Conservation (phyloP, 1,140 invertebrate genomes). For the Drosophila persimilis region DNA sequence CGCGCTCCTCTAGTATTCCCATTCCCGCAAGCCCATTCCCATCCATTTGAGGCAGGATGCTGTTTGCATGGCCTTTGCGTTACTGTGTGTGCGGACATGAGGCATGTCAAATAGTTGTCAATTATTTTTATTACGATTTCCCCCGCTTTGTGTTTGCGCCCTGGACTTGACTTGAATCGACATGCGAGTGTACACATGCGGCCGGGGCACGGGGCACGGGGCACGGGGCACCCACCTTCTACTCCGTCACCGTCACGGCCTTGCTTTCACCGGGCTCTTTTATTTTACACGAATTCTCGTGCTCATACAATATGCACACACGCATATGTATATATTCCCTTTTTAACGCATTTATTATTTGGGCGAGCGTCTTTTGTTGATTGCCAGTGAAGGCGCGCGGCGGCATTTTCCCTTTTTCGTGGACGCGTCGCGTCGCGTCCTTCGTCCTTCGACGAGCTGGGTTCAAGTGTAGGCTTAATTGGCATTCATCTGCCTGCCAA, state of each 20-base stretch:
- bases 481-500: slow-evolving; percentile 60
- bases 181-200: not conserved
- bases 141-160: slow-evolving; percentile 48
- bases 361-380: slow-evolving; percentile 73
- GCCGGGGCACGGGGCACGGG: too few species aligned
- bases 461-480: slow-evolving; percentile 76
- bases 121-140: slow-evolving; percentile 81
- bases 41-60: not conserved
- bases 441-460: slow-evolving; percentile 46
- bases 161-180: slow-evolving; percentile 29
- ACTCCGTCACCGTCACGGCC: slow-evolving; percentile 18
- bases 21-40: not conserved
- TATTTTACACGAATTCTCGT: slow-evolving; percentile 3
- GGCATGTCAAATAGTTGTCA: slow-evolving; percentile 81
- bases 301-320: not conserved
- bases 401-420: slow-evolving; percentile 38
- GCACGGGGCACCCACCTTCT: too few species aligned
- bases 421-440: slow-evolving; percentile 26
- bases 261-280: slow-evolving; percentile 1
- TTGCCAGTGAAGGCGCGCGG: slow-evolving; percentile 45
- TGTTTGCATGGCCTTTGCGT: slow-evolving; percentile 60
- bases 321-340: slow-evolving; percentile 31
- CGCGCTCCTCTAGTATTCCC: not conserved
- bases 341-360: slow-evolving; percentile 77
- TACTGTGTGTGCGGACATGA: slow-evolving; percentile 67